phyloP scores from a whole-genome alignment of 2,797 vertebrate genomes.

The Jordanella pulchra region DNA sequence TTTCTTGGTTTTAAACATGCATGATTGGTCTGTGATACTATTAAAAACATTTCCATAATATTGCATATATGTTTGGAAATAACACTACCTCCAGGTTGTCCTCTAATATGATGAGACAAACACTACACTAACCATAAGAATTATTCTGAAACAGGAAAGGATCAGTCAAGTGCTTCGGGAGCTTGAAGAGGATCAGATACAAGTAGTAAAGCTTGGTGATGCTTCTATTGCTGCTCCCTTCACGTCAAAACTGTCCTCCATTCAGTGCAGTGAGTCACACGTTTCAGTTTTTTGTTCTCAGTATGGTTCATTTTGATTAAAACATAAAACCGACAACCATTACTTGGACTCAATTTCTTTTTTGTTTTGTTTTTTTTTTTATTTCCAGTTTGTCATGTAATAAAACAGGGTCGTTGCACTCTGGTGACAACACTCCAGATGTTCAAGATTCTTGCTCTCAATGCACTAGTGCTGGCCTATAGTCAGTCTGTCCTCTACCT shows the following conservation, averaged over 20 bases:
- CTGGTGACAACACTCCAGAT: conserved; percentile 96
- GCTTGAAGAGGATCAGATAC: conserved; percentile 92
- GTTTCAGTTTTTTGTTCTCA: background rate
- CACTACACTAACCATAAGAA: conserved; percentile 22
- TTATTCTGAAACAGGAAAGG: conserved; percentile 82
- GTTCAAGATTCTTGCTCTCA: conserved; percentile 98
- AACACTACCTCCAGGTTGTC: background rate
- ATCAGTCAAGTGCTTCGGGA: conserved; percentile 94
- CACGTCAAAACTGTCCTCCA: conserved; percentile 97
- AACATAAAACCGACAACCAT: background rate
- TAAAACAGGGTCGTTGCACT: conserved; percentile 97
- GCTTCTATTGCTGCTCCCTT: conserved; percentile 98
- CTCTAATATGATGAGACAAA: background rate
- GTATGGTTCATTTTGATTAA: conserved; percentile 4
- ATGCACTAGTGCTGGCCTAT: conserved; percentile 95
- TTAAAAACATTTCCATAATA: background rate
- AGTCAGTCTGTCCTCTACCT: conserved; percentile 98
- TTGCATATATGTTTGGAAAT: background rate
- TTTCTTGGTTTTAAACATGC: no score
- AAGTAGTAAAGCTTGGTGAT: conserved; percentile 95
- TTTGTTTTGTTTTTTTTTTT: conserved; percentile 10
- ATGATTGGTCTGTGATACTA: background rate
- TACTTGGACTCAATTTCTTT: conserved; percentile 5
- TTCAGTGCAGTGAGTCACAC: conserved; percentile 93
- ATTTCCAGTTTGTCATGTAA: conserved; percentile 92